Evolutionary conservation across 1,140 invertebrate species (phyloP).

Genomic region (Protaetia brevitarsis): DNA sequence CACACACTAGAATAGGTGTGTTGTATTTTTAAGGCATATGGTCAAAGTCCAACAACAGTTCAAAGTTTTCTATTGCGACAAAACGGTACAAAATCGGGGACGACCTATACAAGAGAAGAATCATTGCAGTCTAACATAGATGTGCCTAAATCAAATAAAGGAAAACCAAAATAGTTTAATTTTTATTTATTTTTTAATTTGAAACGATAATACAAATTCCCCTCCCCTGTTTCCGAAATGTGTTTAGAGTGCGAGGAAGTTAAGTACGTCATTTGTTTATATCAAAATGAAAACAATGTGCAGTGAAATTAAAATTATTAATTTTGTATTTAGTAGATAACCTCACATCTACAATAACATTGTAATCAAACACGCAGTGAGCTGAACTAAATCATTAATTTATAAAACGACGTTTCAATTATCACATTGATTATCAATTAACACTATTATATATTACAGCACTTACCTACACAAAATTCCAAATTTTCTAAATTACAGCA

Average conservation of each 20-base stretch:
- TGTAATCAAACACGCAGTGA: no score
- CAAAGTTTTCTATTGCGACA: conserved; percentile 1
- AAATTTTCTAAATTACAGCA: background rate
- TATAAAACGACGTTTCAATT: no score
- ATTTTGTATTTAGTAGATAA: background rate
- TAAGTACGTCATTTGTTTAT: conserved; percentile 13
- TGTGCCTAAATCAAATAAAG: no score
- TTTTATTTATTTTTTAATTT: no score
- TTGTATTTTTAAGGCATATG: conserved; percentile 5
- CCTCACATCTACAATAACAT: background rate
- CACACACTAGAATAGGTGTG: conserved; percentile 4
- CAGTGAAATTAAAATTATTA: background rate
- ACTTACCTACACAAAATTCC: background rate
- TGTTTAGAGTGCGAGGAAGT: no score
- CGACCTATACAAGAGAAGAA: background rate
- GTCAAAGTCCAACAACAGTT: conserved; percentile 11
- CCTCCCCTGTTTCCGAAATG: no score
- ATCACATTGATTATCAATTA: no score
- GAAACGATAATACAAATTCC: no score
- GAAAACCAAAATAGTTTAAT: no score
- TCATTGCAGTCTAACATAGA: no score
- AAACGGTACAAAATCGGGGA: background rate
- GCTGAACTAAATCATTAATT: no score
- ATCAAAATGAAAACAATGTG: background rate
- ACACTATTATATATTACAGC: background rate